Evolutionary conservation across 2,888 invertebrate genomes (phyloP).

Genomic region (Mimumesa dahlbomi): DNA sequence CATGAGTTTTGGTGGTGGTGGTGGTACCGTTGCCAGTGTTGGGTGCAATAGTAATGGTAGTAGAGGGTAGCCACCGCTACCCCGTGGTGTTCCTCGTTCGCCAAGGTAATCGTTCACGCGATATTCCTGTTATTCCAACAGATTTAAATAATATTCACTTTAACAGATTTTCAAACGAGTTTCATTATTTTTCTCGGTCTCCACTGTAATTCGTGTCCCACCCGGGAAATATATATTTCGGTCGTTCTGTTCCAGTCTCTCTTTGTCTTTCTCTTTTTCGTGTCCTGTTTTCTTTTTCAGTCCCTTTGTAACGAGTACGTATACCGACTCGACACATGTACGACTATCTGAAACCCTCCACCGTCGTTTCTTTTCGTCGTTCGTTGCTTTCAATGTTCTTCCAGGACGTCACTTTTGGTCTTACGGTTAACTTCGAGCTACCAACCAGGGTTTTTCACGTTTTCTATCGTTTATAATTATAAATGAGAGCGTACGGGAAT

Average conservation of each 20-base stretch:
- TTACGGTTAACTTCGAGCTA: conserved; percentile 2
- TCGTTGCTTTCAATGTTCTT: too few species aligned
- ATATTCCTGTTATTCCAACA: conserved; percentile 64
- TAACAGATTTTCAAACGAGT: conserved; percentile 70
- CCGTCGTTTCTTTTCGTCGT: too few species aligned
- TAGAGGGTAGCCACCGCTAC: conserved; percentile 25
- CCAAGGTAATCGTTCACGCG: conserved; percentile 67
- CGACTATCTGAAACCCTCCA: too few species aligned
- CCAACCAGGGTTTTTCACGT: conserved; percentile 55
- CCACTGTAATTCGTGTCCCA: conserved; percentile 63
- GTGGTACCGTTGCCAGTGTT: conserved; percentile 17
- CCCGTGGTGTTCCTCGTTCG: conserved; percentile 30
- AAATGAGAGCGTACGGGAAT: too few species aligned
- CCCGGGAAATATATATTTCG: conserved; percentile 60
- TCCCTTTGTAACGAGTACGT: too few species aligned
- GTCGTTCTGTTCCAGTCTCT: conserved; percentile 7
- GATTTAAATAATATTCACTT: conserved; percentile 74
- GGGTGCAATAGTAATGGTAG: conserved; percentile 42
- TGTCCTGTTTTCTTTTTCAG: neutral
- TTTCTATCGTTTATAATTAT: conserved; percentile 68
- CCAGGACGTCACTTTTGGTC: too few species aligned
- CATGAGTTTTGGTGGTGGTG: conserved; percentile 7
- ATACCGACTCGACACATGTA: too few species aligned
- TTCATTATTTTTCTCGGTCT: conserved; percentile 67
- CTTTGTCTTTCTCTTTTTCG: neutral